Evolutionary conservation across 2,888 invertebrate genomes (phyloP), one percentile per base, ranked within the genome.

Genomic region (Meteorus cinctellus): DNA sequence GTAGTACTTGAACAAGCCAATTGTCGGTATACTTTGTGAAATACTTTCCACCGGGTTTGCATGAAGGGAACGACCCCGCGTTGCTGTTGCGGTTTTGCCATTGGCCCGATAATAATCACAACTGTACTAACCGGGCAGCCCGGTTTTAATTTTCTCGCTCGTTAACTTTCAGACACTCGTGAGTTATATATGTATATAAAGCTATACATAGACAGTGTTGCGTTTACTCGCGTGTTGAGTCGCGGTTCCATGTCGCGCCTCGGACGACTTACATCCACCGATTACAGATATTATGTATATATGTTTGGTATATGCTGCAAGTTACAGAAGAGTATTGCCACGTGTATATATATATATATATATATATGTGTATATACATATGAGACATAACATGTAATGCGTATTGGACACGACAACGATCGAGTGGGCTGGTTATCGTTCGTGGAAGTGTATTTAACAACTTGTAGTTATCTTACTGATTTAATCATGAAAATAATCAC

Each of bases 361-460:
- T 63, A n/a, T 55, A 66, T 74, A 74, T 24, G 24, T 24, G 24
- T 77, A 72, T 45, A 24, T 55, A 55, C 19, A 55, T 19, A 19
- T 19, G 10, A 24, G 36, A 70, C 68, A 68, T 31, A 59, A 60
- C 79, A 81, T 79, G 79, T 79, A 83, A 81, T 82, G 80, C 81
- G 80, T 83, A 84, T 83, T 82, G 85, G 81, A 85, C 82, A 81
- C 81, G 80, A 83, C 71, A 72, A 76, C 63, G 67, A 55, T 45
- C 60, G 59, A 48, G 79, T 81, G 80, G 34, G 69, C 77, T 81
- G 83, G 82, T 85, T 84, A 84, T 85, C 84, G 85, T 79, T 79
- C 78, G 81, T 75, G 77, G 62, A 77, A 74, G 77, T 78, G 82
- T 83, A 84, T 84, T 85, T 83, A 85, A 84, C 83, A 79, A 82